Conservation (phyloP, 2,888 invertebrate species). For the Mesorhabditis belari region DNA sequence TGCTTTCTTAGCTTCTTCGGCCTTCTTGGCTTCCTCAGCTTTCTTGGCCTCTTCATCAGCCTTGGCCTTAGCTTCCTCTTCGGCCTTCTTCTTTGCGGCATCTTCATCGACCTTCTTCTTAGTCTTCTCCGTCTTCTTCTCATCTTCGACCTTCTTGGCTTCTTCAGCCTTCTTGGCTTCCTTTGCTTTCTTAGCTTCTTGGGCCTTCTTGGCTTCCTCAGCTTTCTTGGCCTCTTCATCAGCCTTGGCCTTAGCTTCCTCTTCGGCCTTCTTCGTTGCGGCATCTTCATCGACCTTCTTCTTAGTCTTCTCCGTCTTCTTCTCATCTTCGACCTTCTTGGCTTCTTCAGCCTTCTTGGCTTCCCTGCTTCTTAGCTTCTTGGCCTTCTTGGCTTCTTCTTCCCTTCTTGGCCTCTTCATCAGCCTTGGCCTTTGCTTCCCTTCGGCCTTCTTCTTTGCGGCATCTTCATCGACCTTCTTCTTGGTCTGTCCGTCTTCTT, state of each 20-base stretch:
- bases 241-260: constrained; percentile 3
- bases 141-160: neutral
- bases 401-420: neutral
- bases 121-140: neutral
- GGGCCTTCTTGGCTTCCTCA: neutral
- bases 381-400: neutral
- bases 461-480: neutral
- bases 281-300: constrained; percentile 1
- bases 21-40: neutral
- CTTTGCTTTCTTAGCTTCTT: neutral
- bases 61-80: neutral
- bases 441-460: constrained; percentile 1
- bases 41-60: neutral
- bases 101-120: neutral
- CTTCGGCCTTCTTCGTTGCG: constrained; percentile 5
- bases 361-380: neutral
- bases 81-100: neutral
- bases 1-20: neutral
- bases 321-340: neutral
- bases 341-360: neutral
- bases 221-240: too few species aligned
- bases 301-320: neutral
- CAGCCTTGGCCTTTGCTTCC: neutral
- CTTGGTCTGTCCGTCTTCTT: neutral
- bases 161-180: neutral